Conservation (phyloP, 2,888 invertebrate genomes). For the Slavum lentiscoides region DNA sequence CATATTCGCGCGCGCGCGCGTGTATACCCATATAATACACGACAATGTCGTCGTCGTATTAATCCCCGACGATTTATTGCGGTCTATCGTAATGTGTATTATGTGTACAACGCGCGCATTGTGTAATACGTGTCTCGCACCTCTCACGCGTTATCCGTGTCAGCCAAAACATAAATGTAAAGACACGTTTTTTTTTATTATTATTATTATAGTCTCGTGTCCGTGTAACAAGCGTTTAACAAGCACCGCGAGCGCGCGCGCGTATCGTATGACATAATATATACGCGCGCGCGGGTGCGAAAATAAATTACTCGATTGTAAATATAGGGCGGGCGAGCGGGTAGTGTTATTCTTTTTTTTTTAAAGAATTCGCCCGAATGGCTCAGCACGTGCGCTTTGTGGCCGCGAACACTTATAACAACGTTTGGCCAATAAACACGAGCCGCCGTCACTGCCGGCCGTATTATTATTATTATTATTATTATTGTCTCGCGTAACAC, state of each 20-base stretch:
- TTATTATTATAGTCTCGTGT: conserved; percentile 28
- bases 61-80: conserved; percentile 53
- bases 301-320: conserved; percentile 51
- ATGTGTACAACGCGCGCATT: neutral
- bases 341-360: conserved; percentile 19
- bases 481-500: neutral
- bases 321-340: conserved; percentile 18
- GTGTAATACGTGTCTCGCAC: neutral
- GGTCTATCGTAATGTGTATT: conserved; percentile 21
- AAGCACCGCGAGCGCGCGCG: conserved; percentile 23
- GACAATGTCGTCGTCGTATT: neutral
- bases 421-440: conserved; percentile 18
- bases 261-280: conserved; percentile 33
- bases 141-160: neutral
- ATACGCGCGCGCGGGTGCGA: conserved; percentile 37
- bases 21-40: neutral
- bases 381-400: conserved; percentile 53
- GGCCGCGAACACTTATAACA: conserved; percentile 25
- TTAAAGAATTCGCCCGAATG: conserved; percentile 50
- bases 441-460: neutral
- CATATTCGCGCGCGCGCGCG: neutral
- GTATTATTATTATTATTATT: neutral
- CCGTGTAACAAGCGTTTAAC: conserved; percentile 52
- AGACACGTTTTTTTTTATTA: conserved; percentile 49
- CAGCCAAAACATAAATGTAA: conserved; percentile 52